A percentile compares a stretch with the other conserved stretches of the same genome.
Conservation (phyloP, 2,888 invertebrate genomes). For the Choreutis nemorana region DNA sequence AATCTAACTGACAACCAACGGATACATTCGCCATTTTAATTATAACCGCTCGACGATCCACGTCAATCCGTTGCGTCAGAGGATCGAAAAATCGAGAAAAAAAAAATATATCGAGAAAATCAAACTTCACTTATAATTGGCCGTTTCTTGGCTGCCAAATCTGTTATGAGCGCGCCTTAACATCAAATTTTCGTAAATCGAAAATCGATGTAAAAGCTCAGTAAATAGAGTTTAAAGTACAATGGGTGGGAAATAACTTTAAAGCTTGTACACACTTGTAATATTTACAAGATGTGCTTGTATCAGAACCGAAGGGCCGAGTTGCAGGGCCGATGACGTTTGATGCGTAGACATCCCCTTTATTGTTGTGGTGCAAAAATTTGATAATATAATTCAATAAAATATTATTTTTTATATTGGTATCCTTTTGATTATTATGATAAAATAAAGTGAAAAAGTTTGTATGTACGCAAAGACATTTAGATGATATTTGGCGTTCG, state of each 20-base stretch:
- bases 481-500: too few species aligned
- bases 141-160: conserved; percentile 35
- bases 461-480: too few species aligned
- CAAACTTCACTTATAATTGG: conserved; percentile 61
- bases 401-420: too few species aligned
- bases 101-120: conserved; percentile 55
- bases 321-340: conserved; percentile 63
- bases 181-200: conserved; percentile 1
- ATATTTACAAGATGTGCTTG: conserved; percentile 57
- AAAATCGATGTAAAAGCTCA: conserved; percentile 11
- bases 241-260: too few species aligned
- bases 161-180: conserved; percentile 28
- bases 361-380: conserved; percentile 22
- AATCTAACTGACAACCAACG: too few species aligned
- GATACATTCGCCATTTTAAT: conserved; percentile 64
- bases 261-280: conserved; percentile 32
- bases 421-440: too few species aligned
- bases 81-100: conserved; percentile 59
- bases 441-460: too few species aligned
- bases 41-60: conserved; percentile 40
- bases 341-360: conserved; percentile 56
- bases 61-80: conserved; percentile 50
- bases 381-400: too few species aligned
- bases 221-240: conserved; percentile 15
- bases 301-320: conserved; percentile 60